Conservation (phyloP, 2,113 vertebrate species). For the Etheostoma cragini region DNA sequence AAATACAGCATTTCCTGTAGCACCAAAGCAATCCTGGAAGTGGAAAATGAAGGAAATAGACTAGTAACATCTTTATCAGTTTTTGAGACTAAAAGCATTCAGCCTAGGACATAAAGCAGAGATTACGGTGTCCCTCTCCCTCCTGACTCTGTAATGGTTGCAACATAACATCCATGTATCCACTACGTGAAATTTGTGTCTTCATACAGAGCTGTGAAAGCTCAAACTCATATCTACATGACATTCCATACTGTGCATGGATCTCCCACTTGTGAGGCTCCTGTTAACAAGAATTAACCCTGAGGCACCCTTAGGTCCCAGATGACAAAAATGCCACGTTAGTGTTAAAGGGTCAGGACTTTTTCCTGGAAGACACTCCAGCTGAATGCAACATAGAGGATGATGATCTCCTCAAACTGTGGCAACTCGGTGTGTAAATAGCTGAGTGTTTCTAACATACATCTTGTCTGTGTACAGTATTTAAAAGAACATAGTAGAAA, state of each 20-base stretch:
- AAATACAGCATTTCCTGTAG: too few species aligned
- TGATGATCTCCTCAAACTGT: background rate
- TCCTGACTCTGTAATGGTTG: background rate
- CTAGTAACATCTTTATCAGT: too few species aligned
- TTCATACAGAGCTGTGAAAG: slow-evolving; percentile 56
- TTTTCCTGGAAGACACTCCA: slow-evolving; percentile 6
- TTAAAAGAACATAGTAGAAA: background rate
- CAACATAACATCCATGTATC: background rate
- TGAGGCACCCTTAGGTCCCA: slow-evolving; percentile 34
- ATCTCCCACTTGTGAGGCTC: slow-evolving; percentile 18
- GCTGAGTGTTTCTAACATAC: background rate
- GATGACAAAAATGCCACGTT: slow-evolving; percentile 59
- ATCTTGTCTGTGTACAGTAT: too few species aligned
- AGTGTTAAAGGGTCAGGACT: slow-evolving; percentile 40
- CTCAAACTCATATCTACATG: slow-evolving; percentile 39
- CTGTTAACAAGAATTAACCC: slow-evolving; percentile 29
- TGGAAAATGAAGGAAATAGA: too few species aligned
- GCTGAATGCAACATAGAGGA: background rate
- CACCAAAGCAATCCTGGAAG: too few species aligned
- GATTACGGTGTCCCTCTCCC: background rate
- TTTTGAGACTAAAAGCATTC: slow-evolving; percentile 16
- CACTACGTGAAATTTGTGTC: slow-evolving; percentile 45
- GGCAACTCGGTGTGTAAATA: background rate
- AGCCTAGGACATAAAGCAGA: slow-evolving; percentile 3
- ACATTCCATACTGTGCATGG: slow-evolving; percentile 42